Percentiles rank a stretch among this genome's conserved stretches.
Evolutionary conservation across 2,113 vertebrate genomes (phyloP).

Genomic region (Sylvietta virens): DNA sequence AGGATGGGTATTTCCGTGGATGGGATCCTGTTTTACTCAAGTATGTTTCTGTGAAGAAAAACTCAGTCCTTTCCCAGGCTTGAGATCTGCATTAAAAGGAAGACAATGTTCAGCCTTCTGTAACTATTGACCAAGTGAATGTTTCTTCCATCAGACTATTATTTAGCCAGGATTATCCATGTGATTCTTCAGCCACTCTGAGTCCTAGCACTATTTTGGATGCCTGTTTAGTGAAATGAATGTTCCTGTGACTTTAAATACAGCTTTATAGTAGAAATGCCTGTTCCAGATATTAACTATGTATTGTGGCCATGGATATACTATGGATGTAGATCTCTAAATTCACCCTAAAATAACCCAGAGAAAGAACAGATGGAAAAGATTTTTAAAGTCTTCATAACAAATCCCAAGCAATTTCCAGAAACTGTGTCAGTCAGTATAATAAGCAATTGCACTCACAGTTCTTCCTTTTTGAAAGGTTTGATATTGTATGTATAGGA

Average conservation of each 20-base stretch:
- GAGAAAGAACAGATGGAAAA: constrained; percentile 49
- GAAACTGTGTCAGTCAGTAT: constrained; percentile 15
- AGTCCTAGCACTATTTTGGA: not conserved
- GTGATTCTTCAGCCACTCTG: not conserved
- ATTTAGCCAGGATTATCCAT: not conserved
- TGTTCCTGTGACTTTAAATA: not conserved
- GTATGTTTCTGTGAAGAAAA: not conserved
- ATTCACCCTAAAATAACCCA: not conserved
- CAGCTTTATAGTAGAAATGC: not conserved
- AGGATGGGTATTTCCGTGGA: not conserved
- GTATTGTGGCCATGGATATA: not conserved
- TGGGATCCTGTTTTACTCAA: constrained; percentile 14
- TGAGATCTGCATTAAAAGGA: not conserved
- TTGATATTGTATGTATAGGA: constrained; percentile 17
- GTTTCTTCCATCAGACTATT: not conserved
- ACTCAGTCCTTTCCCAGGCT: not conserved
- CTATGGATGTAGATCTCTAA: not conserved
- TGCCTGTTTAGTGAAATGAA: not conserved
- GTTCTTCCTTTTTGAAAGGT: constrained; percentile 5
- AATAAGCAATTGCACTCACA: constrained; percentile 14
- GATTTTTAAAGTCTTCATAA: constrained; percentile 6
- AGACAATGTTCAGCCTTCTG: not conserved
- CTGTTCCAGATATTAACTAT: not conserved
- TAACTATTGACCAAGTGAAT: not conserved
- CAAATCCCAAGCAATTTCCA: constrained; percentile 28